Evolutionary conservation across 2,888 invertebrate species (phyloP), one percentile per base, ranked within the genome.

Genomic region (Ochropacha duplaris): DNA sequence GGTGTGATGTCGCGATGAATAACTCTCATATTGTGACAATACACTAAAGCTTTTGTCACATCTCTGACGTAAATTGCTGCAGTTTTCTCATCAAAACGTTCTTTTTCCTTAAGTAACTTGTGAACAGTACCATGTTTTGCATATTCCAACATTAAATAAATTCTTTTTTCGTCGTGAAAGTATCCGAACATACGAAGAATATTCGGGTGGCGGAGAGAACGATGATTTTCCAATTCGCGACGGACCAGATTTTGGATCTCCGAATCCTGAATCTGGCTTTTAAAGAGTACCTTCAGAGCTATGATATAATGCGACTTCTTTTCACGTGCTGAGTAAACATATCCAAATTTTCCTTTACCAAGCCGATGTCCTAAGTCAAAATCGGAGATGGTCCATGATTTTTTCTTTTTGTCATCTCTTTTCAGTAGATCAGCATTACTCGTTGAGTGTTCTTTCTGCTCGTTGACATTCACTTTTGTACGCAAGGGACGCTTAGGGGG

Each of bases 1-100:
- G 99, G 99, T 84, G 99, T 99, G 16, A 99, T 98, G 79, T 99
- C 99, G 62, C 98, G 93, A 84, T 99, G 99, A 66, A 99, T 99
- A 0, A 99, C 98, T 86, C 97, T 96, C 73, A 96, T 97, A 49
- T 95, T 94, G 76, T 99, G 99, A 69, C 98, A 97, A 79, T 99
- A 99, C 5, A 95, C 91, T 50, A 99, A 87, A 0, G 99, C 99
- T 79, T 96, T 96, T 5, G 98, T 96, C 60, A 99, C 90, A 79
- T 99, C 98, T 65, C 95, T 94, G 49, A 98, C 95, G 78, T 98
- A 98, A 62, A 94, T 94, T 0, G 97, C 97, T 49, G 96, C 95
- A 58, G 95, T 93, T 62, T 88, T 93, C 90, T 99, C 98, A 68
- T 95, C 94, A 79, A 99, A 98, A 68, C 97, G 94, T 22, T 95